These are phyloP conservation scores for Tretioscincus oriximinensis DNA, from an alignment of 2,113 vertebrate species.

Conservation along the genomic window DNA sequence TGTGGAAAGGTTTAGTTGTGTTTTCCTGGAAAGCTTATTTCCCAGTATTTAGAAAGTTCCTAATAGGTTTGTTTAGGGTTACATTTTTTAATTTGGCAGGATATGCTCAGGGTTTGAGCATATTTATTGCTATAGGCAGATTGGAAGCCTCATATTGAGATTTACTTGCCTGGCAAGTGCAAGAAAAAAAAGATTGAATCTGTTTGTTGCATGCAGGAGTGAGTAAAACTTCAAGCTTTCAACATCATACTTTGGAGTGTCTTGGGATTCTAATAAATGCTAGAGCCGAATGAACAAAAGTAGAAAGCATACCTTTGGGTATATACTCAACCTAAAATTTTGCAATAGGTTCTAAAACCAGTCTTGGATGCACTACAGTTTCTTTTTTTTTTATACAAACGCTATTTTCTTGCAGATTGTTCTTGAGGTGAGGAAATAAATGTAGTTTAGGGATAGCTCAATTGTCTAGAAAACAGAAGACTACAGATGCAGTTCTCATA, in stretches of 20 bases:
- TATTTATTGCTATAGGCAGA: neutral
- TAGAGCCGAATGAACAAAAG: neutral
- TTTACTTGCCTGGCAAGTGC: neutral
- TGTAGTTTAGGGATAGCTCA: too few species aligned
- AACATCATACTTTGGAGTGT: neutral
- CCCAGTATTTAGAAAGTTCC: neutral
- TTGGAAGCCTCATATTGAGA: neutral
- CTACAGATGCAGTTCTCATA: too few species aligned
- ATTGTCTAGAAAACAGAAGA: too few species aligned
- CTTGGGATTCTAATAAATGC: neutral
- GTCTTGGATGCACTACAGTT: neutral
- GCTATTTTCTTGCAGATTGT: neutral
- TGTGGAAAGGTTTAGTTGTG: neutral
- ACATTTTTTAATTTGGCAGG: neutral
- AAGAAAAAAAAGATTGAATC: neutral
- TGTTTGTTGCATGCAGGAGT: neutral
- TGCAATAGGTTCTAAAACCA: neutral
- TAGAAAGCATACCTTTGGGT: neutral
- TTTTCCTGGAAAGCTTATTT: neutral
- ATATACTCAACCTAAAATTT: neutral
- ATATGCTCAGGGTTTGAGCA: neutral
- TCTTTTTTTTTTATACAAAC: too few species aligned
- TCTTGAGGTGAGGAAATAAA: neutral
- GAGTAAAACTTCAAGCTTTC: neutral
- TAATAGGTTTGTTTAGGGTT: neutral